Evolutionary conservation across 2,888 invertebrate genomes (phyloP).

Genomic region (Andricus quercusramuli): DNA sequence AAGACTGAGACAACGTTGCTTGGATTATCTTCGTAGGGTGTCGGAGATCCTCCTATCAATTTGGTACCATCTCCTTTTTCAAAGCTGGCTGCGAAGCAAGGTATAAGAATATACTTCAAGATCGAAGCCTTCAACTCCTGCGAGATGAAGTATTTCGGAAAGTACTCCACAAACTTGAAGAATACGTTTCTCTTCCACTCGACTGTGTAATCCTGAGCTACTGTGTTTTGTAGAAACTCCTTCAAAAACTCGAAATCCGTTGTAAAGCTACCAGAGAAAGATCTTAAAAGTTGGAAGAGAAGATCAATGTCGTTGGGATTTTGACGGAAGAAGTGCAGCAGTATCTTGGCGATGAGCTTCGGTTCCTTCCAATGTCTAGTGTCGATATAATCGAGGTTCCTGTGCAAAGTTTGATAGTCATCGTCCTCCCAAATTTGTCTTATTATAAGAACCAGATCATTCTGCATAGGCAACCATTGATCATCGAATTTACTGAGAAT

Average conservation of each 20-base stretch:
- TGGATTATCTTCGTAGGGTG: constrained; percentile 92
- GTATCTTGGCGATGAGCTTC: constrained; percentile 92
- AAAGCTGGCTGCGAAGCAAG: constrained; percentile 96
- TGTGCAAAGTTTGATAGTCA: constrained; percentile 88
- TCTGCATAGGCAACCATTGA: constrained; percentile 91
- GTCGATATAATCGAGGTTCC: constrained; percentile 90
- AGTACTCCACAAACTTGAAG: constrained; percentile 96
- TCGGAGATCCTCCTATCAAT: constrained; percentile 90
- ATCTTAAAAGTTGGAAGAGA: constrained; percentile 93
- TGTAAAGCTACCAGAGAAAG: constrained; percentile 92
- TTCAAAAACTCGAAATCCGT: constrained; percentile 96
- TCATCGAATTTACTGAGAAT: constrained; percentile 91
- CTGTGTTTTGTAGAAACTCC: constrained; percentile 93
- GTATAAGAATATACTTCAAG: constrained; percentile 94
- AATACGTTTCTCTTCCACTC: constrained; percentile 98
- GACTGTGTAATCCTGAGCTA: constrained; percentile 93
- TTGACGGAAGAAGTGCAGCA: constrained; percentile 94
- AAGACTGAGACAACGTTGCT: constrained; percentile 97
- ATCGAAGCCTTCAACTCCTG: constrained; percentile 95
- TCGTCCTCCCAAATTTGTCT: constrained; percentile 94
- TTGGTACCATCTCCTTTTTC: constrained; percentile 94
- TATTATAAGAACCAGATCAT: constrained; percentile 88
- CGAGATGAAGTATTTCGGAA: constrained; percentile 87
- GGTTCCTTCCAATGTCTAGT: constrained; percentile 96
- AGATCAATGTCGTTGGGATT: constrained; percentile 94